These are phyloP conservation scores for Proteles cristata DNA, from an alignment of 2,113 vertebrate species.

Conservation along the genomic window DNA sequence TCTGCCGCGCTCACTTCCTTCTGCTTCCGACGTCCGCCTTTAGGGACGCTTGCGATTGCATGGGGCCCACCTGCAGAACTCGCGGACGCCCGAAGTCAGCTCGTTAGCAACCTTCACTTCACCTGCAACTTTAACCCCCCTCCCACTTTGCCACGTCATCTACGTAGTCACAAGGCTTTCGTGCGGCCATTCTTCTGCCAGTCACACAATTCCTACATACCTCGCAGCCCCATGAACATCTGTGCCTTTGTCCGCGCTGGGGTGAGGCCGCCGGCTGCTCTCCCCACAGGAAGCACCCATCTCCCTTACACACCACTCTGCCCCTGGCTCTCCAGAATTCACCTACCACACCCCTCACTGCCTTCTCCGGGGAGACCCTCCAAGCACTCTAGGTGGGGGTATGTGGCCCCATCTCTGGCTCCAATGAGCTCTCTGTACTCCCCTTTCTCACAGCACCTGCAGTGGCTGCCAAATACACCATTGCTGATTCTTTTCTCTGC, in stretches of 20 bases:
- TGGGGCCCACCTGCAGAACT: background rate
- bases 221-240: no score
- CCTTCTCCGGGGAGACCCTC: background rate
- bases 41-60: background rate
- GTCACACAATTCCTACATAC: fast-evolving
- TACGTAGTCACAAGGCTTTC: background rate
- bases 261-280: background rate
- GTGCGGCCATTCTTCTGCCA: fast-evolving
- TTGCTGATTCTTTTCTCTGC: background rate
- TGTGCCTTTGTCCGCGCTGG: no score
- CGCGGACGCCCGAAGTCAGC: background rate
- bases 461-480: background rate
- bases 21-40: no score
- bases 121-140: background rate
- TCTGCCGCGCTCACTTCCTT: no score
- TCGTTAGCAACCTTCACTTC: background rate
- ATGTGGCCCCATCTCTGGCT: fast-evolving
- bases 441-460: fast-evolving
- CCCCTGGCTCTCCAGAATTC: background rate
- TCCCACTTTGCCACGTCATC: fast-evolving
- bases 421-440: background rate
- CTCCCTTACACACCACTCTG: background rate
- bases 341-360: background rate
- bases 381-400: background rate
- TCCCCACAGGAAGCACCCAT: no score